These are phyloP conservation scores for Ibidorhyncha struthersii DNA, from an alignment of 2,113 vertebrate species.

Conservation along the genomic window DNA sequence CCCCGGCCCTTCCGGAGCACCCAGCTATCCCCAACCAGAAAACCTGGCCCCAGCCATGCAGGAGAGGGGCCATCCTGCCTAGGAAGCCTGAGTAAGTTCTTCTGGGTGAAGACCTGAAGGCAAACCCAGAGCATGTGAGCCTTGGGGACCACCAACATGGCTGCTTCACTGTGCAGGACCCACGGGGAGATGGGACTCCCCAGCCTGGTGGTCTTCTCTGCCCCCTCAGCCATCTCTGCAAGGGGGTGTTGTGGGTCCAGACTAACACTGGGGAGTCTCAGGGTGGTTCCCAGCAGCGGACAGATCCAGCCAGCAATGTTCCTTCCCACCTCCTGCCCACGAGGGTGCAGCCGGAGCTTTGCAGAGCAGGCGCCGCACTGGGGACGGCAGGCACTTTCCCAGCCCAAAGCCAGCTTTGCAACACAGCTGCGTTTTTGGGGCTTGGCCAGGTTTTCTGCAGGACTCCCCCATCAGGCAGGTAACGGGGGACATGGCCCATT, in stretches of 20 bases:
- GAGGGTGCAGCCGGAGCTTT: not conserved
- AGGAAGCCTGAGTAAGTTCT: not conserved
- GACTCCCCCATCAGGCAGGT: not conserved
- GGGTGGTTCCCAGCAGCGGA: not conserved
- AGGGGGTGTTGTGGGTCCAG: not conserved
- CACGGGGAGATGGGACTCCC: not conserved
- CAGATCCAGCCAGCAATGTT: not conserved
- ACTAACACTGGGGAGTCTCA: not conserved
- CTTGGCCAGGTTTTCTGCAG: not conserved
- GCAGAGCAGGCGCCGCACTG: fast-evolving
- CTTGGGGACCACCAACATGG: not conserved
- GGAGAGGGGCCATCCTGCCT: not conserved
- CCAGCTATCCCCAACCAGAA: not conserved
- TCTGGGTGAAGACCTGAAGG: not conserved
- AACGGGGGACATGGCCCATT: fast-evolving
- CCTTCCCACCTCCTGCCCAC: not conserved
- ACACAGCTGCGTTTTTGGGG: not conserved
- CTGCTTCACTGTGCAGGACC: not conserved
- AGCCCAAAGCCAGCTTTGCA: not conserved
- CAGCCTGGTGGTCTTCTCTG: not conserved
- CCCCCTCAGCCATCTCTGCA: fast-evolving
- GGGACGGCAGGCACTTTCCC: not conserved
- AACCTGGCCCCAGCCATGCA: not conserved
- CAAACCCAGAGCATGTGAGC: not conserved
- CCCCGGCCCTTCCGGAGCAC: not conserved